These are phyloP conservation scores for Xyliphius kryptos DNA, from an alignment of 2,113 vertebrate genomes.

Conservation along the genomic window DNA sequence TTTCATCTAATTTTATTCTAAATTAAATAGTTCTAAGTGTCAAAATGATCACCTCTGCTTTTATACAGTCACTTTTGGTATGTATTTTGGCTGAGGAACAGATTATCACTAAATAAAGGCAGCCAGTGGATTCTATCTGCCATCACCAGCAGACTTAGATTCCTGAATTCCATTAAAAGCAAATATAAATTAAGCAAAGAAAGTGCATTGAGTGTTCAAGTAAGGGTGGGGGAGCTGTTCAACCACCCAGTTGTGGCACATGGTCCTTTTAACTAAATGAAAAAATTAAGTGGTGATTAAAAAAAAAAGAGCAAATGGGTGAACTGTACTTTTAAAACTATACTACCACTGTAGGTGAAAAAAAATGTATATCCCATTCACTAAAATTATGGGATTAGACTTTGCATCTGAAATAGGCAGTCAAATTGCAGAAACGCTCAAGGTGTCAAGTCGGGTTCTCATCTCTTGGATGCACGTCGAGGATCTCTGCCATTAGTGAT, in stretches of 20 bases:
- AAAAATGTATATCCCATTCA: too few species aligned
- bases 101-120: conserved; percentile 27
- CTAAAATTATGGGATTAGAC: background rate
- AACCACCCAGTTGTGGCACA: conserved; percentile 45
- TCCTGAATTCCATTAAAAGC: conserved; percentile 57
- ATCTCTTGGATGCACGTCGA: conserved; percentile 79
- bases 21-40: conserved; percentile 43
- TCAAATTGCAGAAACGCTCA: background rate
- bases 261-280: conserved; percentile 14
- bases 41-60: conserved; percentile 54
- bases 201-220: conserved; percentile 98
- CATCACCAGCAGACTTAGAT: conserved; percentile 39
- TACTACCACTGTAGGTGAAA: background rate
- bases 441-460: conserved; percentile 30
- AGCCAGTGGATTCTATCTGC: conserved; percentile 45
- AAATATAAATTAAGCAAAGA: conserved; percentile 68
- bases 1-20: conserved; percentile 41
- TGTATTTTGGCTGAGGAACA: conserved; percentile 45
- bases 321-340: conserved; percentile 4
- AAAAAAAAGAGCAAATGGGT: background rate
- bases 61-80: conserved; percentile 55
- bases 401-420: conserved; percentile 34
- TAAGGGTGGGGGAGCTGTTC: conserved; percentile 68
- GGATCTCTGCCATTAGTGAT: conserved; percentile 94
- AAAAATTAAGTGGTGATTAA: background rate